Evolutionary conservation across 2,888 invertebrate species (phyloP), one percentile per base, ranked within the genome.

Genomic region (Apamea monoglypha): DNA sequence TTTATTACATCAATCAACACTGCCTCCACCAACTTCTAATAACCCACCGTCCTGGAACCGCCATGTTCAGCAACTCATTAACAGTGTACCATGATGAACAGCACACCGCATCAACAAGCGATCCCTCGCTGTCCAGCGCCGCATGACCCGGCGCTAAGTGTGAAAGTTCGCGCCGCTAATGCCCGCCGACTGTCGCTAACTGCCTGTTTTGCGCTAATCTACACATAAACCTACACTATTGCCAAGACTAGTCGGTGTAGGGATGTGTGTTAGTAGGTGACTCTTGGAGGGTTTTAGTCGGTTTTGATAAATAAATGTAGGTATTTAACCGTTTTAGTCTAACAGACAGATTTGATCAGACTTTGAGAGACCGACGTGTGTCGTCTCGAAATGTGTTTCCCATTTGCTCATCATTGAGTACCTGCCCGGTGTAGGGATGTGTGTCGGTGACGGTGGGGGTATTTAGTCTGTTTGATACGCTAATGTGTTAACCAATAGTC

Each of bases 101-200:
- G 18, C 36, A 21, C n/a, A 56, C 44, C 53, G 21, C 63, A 85
- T 85, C 75, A 81, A 61, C 64, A 72, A 63, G 71, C 68, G 73
- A 59, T 61, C 53, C 59, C 29, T 21, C 36, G 77, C 0, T 71
- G 76, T 61, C 53, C 59, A 32, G 71, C 36, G 56, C 61, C 18
- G 36, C 86, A 64, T 86, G 80, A 86, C 76, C 79, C 63, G 83
- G 81, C 83, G 88, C 88, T 86, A 87, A 88, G 83, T 78, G 86
- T 56, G 64, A 18, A 87, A 88, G 79, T 88, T 88, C 77, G 75
- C 47, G 32, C 78, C 79, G 82, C 89, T 88, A 88, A 88, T 88
- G 88, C 77, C 88, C 79, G 40, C 75, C 80, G 68, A 76, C 75
- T 80, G 85, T 70, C 89, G 81, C 89, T 89, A 89, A 88, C 82